These are phyloP conservation scores for Tenebrosternarchus preto DNA, from an alignment of 2,113 vertebrate species.

Conservation along the genomic window DNA sequence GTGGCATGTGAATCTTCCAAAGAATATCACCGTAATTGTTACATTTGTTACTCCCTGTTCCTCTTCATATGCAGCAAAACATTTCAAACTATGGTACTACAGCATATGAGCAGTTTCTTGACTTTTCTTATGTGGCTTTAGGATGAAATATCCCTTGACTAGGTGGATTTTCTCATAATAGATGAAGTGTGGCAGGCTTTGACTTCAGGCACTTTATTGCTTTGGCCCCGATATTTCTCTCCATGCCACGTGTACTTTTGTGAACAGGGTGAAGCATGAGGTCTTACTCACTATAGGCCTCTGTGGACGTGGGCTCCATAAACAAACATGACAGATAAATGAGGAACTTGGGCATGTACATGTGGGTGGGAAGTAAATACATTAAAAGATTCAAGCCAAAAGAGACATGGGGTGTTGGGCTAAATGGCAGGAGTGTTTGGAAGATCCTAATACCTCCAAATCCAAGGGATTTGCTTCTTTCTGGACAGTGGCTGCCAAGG, in stretches of 20 bases:
- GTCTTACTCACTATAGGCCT: slow-evolving; percentile 38
- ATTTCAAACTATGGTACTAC: neutral
- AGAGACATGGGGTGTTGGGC: slow-evolving; percentile 44
- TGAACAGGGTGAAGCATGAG: slow-evolving; percentile 33
- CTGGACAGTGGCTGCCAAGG: slow-evolving; percentile 18
- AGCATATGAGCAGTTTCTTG: neutral
- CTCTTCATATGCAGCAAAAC: neutral
- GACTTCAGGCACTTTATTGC: slow-evolving; percentile 42
- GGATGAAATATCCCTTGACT: slow-evolving; percentile 40
- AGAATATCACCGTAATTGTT: neutral
- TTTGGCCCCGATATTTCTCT: slow-evolving; percentile 41
- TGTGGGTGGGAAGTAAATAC: slow-evolving; percentile 37
- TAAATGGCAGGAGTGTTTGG: slow-evolving; percentile 50
- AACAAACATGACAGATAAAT: slow-evolving; percentile 49
- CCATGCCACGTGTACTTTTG: slow-evolving; percentile 12
- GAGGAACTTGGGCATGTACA: slow-evolving; percentile 4
- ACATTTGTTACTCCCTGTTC: neutral
- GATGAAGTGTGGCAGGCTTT: slow-evolving; percentile 39
- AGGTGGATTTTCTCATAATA: slow-evolving; percentile 38
- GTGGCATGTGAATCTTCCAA: neutral
- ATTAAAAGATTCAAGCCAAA: slow-evolving; percentile 49
- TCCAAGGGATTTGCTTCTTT: slow-evolving; percentile 37
- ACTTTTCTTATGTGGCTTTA: slow-evolving; percentile 17
- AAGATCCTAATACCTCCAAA: slow-evolving; percentile 37
- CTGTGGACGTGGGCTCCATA: slow-evolving; percentile 22